A percentile compares a stretch with the other conserved stretches of the same genome.
Evolutionary conservation across 2,113 vertebrate species (phyloP).

Genomic region (Procavia capensis): DNA sequence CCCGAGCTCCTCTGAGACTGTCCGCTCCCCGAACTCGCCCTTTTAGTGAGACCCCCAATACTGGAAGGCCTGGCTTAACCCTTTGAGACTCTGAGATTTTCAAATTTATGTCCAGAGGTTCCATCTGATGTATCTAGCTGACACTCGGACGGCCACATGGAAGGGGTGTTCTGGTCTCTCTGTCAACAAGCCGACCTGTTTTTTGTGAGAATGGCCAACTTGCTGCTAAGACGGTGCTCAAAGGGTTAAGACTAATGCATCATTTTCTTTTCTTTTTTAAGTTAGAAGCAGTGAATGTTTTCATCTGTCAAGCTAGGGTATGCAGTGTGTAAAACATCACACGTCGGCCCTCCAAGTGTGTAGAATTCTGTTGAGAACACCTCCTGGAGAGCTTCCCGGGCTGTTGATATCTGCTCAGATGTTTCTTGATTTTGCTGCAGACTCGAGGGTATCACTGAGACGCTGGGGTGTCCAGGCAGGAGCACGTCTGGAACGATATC

Average conservation of each 20-base stretch:
- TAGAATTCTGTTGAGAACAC: conserved; percentile 64
- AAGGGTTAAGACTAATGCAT: conserved; percentile 90
- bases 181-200: conserved; percentile 79
- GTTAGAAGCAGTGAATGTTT: conserved; percentile 89
- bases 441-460: conserved; percentile 39
- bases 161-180: conserved; percentile 84
- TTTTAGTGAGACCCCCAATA: conserved; percentile 93
- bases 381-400: conserved; percentile 80
- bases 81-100: conserved; percentile 88
- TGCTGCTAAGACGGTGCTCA: conserved; percentile 88
- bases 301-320: conserved; percentile 86
- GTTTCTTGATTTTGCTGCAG: conserved; percentile 76
- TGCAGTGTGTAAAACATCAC: conserved; percentile 87
- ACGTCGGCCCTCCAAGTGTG: conserved; percentile 89
- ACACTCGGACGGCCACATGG: conserved; percentile 74
- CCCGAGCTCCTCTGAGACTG: conserved; percentile 95
- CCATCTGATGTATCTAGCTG: conserved; percentile 82
- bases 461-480: conserved; percentile 68
- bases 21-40: conserved; percentile 96
- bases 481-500: conserved; percentile 21
- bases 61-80: conserved; percentile 88
- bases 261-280: conserved; percentile 83
- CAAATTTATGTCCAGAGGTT: conserved; percentile 83
- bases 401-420: conserved; percentile 77
- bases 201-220: conserved; percentile 84